Evolutionary conservation across 2,888 invertebrate genomes (phyloP), one percentile per base, ranked within the genome.

Genomic region (Macaria notata): DNA sequence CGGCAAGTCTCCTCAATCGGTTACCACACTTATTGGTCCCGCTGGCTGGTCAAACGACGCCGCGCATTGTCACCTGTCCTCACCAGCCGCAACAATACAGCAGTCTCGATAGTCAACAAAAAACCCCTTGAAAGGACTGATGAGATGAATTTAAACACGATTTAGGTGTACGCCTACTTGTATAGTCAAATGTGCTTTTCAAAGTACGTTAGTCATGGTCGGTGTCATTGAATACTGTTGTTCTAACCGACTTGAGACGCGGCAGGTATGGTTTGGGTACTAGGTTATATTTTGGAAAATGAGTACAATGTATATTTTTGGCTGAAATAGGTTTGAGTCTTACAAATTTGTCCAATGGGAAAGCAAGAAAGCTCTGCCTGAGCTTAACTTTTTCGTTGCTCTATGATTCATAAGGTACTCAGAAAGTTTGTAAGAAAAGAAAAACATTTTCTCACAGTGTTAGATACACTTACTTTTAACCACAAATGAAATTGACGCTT

Each of bases 1-100:
- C 59, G 49, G 58, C 56, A 51, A 59, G 62, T 54, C 68, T 72
- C 69, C 67, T 72, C 79, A 79, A 84, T 86, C 81, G 81, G 81
- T 81, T 82, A 81, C 77, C 83, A 86, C 83, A 84, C 75, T 79
- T 66, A 76, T 87, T 84, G 68, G 84, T 78, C 76, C 75, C 83
- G 84, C 77, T 76, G 70, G 63, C 54, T 59, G 66, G 67, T 76
- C 78, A 81, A 86, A 87, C 72, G 71, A 65, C 64, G 73, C 85
- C 84, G 86, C 80, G 52, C 74, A 62, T 88, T 88, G 86, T 87
- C 86, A 82, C 78, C 81, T 81, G 71, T 72, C 72, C 61, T 70
- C 69, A 70, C 67, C 67, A 63, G 52, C 31, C 68, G 59, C 68
- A 66, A 68, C 69, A 70, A 75, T 71, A 66, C 57, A 54, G 65